Conservation (phyloP, 2,113 vertebrate genomes). For the Rhinopomastus cyanomelas region DNA sequence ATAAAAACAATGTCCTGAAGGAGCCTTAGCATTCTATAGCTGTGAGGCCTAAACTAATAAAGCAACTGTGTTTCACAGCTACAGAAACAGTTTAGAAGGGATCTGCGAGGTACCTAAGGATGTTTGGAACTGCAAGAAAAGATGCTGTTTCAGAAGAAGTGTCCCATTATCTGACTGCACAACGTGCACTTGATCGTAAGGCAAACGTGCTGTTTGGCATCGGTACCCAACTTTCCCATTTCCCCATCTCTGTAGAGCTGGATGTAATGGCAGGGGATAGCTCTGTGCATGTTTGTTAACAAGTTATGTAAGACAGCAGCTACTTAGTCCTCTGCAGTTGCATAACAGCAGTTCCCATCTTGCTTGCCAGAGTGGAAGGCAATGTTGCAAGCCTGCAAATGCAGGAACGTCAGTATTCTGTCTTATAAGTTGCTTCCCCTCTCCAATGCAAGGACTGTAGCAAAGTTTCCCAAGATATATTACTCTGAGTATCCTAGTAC, state of each 20-base stretch:
- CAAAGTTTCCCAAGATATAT: not conserved
- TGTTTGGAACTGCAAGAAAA: not conserved
- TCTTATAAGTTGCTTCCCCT: not conserved
- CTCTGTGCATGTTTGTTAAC: not conserved
- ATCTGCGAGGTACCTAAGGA: not conserved
- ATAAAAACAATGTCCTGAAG: not conserved
- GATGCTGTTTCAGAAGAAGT: not conserved
- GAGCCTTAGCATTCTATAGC: not conserved
- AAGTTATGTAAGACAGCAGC: not conserved
- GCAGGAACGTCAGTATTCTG: not conserved
- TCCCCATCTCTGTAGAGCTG: not conserved
- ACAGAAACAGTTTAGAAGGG: not conserved
- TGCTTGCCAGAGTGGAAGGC: not conserved
- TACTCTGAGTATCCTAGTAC: not conserved
- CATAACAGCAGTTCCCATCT: not conserved
- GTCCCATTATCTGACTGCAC: not conserved
- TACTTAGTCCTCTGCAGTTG: not conserved
- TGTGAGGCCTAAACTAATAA: not conserved
- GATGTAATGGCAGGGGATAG: not conserved
- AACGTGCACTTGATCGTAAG: not conserved
- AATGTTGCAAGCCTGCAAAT: not conserved
- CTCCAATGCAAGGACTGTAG: not conserved
- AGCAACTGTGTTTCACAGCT: not conserved
- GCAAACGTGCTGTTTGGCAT: not conserved
- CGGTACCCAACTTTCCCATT: not conserved